These are phyloP conservation scores for Pterocles gutturalis DNA, from an alignment of 2,113 vertebrate genomes.

Conservation along the genomic window DNA sequence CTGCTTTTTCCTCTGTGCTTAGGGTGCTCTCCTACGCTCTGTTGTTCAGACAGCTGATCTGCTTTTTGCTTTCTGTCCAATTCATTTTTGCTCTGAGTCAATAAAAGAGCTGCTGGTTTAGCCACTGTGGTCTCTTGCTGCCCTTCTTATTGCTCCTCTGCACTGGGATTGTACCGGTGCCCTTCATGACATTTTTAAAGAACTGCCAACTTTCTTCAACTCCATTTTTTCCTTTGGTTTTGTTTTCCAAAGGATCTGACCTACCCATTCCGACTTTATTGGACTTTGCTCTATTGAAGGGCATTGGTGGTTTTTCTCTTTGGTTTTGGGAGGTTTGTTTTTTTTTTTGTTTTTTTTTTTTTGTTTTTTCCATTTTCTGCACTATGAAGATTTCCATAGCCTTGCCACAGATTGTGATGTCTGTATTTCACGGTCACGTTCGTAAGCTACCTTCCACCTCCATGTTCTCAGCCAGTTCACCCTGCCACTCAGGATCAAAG, in stretches of 20 bases:
- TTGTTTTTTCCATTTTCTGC: neutral
- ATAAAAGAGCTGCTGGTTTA: neutral
- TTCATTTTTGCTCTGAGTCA: neutral
- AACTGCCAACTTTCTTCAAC: neutral
- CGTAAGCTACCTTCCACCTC: neutral
- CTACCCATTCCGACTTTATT: neutral
- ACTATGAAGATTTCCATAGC: neutral
- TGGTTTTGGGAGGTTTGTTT: neutral
- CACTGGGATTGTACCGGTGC: rapidly evolving
- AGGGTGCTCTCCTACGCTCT: neutral
- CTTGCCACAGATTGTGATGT: neutral
- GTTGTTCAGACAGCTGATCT: neutral
- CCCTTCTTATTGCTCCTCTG: neutral
- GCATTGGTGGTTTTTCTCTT: neutral
- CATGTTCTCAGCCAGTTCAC: neutral
- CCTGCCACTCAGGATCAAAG: neutral
- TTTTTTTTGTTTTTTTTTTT: neutral
- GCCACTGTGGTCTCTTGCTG: neutral
- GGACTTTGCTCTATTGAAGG: neutral
- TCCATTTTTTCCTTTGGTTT: neutral
- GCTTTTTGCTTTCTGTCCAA: neutral
- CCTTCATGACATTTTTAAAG: neutral
- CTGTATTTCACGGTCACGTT: neutral
- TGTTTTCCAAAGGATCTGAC: neutral
- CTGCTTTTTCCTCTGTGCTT: neutral